Evolutionary conservation across 2,797 vertebrate species (phyloP).

Genomic region (Gastrophryne carolinensis): DNA sequence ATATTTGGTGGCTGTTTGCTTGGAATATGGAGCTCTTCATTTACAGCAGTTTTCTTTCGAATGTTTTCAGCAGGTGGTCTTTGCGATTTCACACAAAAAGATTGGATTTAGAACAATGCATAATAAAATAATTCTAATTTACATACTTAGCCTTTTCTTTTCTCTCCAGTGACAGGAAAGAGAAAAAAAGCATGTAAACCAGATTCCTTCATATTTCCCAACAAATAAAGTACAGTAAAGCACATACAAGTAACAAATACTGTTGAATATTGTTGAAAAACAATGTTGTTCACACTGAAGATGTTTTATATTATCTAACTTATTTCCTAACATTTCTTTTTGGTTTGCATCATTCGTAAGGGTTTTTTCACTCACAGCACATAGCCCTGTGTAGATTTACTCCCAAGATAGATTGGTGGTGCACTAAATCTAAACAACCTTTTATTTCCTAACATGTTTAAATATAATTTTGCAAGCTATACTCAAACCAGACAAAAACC

Average conservation of each 20-base stretch:
- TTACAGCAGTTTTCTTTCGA: conserved; percentile 30
- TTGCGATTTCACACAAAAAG: conserved; percentile 36
- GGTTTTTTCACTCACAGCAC: no score
- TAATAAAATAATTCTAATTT: conserved; percentile 44
- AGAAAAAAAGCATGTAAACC: background rate
- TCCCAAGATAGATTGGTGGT: no score
- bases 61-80: conserved; percentile 47
- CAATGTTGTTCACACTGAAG: no score
- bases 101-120: conserved; percentile 45
- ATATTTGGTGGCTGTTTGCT: conserved; percentile 32
- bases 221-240: background rate
- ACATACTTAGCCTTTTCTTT: conserved; percentile 32
- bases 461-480: no score
- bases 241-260: background rate
- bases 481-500: no score
- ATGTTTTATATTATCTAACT: no score
- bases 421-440: no score
- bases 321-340: no score
- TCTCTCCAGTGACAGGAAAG: conserved; percentile 13
- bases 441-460: no score
- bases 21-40: conserved; percentile 9
- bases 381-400: no score
- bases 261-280: background rate
- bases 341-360: no score
- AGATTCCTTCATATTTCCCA: no score